A percentile compares a stretch with the other conserved stretches of the same genome.
Conservation (phyloP, 2,888 invertebrate species). For the Mellilla xanthometata region DNA sequence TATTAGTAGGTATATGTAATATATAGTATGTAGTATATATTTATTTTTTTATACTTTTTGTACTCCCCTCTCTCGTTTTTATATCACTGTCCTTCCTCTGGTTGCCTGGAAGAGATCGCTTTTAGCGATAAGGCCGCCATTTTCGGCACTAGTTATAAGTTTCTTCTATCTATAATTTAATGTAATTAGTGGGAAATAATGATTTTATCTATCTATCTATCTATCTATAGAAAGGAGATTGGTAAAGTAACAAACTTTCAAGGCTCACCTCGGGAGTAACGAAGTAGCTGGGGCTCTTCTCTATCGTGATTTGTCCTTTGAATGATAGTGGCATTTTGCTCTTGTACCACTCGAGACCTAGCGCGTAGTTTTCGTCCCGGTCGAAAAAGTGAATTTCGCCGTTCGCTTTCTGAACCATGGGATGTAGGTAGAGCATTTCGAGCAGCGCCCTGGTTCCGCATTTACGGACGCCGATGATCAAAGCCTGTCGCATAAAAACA, state of each 20-base stretch:
- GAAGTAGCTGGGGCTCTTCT: slow-evolving; percentile 99
- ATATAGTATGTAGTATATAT: too few species aligned
- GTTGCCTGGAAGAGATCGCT: too few species aligned
- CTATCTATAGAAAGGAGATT: slow-evolving; percentile 25
- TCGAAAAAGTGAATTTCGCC: slow-evolving; percentile 99
- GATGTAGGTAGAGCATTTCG: slow-evolving; percentile 97
- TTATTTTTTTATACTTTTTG: too few species aligned
- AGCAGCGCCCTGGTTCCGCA: slow-evolving; percentile 97
- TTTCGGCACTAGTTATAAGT: too few species aligned
- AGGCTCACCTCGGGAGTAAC: slow-evolving; percentile 93
- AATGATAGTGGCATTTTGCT: slow-evolving; percentile 97
- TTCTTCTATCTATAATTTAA: too few species aligned
- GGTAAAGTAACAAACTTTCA: slow-evolving; percentile 23
- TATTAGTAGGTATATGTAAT: too few species aligned
- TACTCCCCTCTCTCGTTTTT: too few species aligned
- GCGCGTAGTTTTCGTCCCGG: slow-evolving; percentile 94
- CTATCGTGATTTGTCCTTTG: slow-evolving; percentile 96
- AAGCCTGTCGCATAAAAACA: slow-evolving; percentile 78
- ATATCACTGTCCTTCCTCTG: too few species aligned
- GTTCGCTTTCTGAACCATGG: slow-evolving; percentile 94
- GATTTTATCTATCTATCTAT: too few species aligned
- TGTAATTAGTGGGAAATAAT: too few species aligned
- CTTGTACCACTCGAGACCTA: slow-evolving; percentile 97
- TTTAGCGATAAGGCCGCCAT: too few species aligned
- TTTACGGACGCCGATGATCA: slow-evolving; percentile 97